These are phyloP conservation scores for Chamaea fasciata DNA, from an alignment of 2,113 vertebrate genomes.

Conservation along the genomic window DNA sequence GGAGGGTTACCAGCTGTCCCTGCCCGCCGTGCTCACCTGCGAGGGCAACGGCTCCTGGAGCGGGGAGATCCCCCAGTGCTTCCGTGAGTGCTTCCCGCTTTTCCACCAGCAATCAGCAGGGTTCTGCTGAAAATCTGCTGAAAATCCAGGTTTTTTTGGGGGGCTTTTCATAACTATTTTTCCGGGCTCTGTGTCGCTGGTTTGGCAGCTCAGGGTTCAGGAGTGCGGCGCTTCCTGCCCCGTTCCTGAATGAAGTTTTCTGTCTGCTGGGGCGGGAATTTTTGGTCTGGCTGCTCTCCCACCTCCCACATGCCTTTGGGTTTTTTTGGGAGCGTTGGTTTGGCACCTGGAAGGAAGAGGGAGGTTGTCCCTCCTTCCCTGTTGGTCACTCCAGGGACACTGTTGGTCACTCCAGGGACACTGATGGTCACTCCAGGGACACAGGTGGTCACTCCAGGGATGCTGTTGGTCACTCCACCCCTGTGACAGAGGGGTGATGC, in stretches of 20 bases:
- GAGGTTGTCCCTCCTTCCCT: too few species aligned
- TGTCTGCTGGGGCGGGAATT: rapidly evolving
- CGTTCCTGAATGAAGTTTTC: rapidly evolving
- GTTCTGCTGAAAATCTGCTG: rapidly evolving
- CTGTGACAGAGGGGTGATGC: not conserved
- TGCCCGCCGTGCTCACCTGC: constrained; percentile 90
- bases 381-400: not conserved
- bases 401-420: not conserved
- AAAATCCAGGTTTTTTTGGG: rapidly evolving
- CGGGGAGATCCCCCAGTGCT: constrained; percentile 93
- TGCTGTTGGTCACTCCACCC: not conserved
- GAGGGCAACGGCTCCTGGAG: constrained; percentile 92
- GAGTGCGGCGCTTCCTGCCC: too few species aligned
- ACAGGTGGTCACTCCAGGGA: not conserved
- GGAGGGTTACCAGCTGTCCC: constrained; percentile 95
- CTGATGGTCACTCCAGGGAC: not conserved
- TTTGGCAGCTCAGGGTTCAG: not conserved
- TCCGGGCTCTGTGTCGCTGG: not conserved
- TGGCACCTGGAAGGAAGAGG: not conserved
- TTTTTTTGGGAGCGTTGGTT: not conserved
- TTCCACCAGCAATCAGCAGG: rapidly evolving
- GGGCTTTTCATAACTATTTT: rapidly evolving
- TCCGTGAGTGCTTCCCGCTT: constrained; percentile 79
- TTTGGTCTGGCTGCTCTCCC: not conserved
- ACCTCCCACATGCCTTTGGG: rapidly evolving